Evolutionary conservation across 2,888 invertebrate species (phyloP), one percentile per base, ranked within the genome.

Genomic region (Synanthedon myopaeformis): DNA sequence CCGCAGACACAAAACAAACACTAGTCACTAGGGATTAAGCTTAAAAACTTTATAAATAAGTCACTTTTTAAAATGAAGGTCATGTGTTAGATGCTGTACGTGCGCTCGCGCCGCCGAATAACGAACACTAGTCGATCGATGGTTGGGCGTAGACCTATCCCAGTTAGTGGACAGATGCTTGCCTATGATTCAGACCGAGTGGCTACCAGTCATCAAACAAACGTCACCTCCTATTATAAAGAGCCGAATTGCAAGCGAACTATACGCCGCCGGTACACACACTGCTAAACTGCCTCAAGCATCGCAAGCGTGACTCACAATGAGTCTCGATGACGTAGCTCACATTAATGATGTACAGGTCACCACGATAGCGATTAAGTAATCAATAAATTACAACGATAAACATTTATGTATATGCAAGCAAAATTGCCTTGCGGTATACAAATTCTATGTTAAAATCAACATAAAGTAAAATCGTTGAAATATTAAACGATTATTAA

Each of bases 131-230:
- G 23, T 23, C 23, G 23, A 23, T 23, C 23, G 23, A 23, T 23
- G 5, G 67, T 62, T 63, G 61, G 63, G 62, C 64, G 67, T 60
- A 45, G 35, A 35, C 35, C 35, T 35, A 35, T 35, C 35, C 35
- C 10, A 61, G 67, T 66, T 68, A 66, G 67, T 65, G 69, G 70
- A 70, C 79, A 81, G 77, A 79, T 76, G 75, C 14, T 45, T 72
- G 69, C 66, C 69, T 64, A 69, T 82, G 81, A 82, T 73, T 80
- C 81, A 82, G 74, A 60, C 57, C 66, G 63, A 66, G 74, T 70
- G 73, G 60, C 65, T 67, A 72, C 67, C 69, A 67, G 72, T 70
- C 70, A 66, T 71, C 65, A 45, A 45, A 45, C 65, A 45, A 45
- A 45, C 70, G 72, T 67, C 74, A 78, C 76, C 67, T 76, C 72